phyloP scores from a whole-genome alignment of 2,888 invertebrate species.

The Diaphora mendica region DNA sequence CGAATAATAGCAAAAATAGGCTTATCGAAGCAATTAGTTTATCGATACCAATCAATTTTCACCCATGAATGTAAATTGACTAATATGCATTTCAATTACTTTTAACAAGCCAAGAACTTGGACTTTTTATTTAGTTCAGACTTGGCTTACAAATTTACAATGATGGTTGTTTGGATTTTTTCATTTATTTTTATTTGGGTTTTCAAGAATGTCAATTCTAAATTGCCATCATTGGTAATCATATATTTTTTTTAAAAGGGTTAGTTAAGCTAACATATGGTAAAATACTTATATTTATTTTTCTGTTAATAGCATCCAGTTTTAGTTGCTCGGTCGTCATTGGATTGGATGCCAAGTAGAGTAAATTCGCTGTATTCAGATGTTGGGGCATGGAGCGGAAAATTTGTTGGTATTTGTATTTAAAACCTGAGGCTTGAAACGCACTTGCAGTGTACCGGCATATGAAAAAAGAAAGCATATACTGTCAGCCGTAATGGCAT shows the following conservation, averaged over 20 bases:
- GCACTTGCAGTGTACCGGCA: background rate
- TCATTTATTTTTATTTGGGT: constrained; percentile 6
- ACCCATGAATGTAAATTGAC: background rate
- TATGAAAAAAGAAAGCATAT: background rate
- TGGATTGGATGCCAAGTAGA: constrained; percentile 84
- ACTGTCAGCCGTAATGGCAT: too few relatives aligned
- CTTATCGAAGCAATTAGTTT: background rate
- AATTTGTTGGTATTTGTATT: constrained; percentile 69
- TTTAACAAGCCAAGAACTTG: background rate
- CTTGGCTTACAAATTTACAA: constrained; percentile 3
- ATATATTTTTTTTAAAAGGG: background rate
- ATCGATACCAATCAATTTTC: background rate
- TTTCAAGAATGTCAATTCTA: constrained; percentile 22
- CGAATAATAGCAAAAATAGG: background rate
- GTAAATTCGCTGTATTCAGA: constrained; percentile 82
- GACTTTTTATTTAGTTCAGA: background rate
- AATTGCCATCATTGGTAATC: constrained; percentile 45
- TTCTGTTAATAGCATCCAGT: constrained; percentile 73
- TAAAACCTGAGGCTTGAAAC: background rate
- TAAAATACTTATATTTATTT: background rate
- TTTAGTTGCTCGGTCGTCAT: constrained; percentile 76
- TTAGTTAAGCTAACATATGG: too few relatives aligned
- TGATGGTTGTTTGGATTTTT: constrained; percentile 6
- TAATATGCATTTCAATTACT: background rate
- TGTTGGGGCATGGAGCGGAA: constrained; percentile 83